phyloP scores from a whole-genome alignment of 2,113 vertebrate species.

The Chamaetylas fuelleborni region DNA sequence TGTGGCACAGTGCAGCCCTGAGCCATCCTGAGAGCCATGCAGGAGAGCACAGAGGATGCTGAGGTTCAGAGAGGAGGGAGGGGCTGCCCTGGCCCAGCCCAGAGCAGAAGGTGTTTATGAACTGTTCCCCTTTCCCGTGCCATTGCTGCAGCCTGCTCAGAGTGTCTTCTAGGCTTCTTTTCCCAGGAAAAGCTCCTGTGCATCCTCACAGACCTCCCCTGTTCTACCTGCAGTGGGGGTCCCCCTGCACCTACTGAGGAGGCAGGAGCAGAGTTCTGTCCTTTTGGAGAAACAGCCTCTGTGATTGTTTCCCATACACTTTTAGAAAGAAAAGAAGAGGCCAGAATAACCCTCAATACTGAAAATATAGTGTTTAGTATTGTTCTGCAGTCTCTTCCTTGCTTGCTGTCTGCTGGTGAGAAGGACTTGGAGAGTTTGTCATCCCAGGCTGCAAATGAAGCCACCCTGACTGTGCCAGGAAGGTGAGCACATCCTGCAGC shows the following conservation, averaged over 20 bases:
- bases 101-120: not conserved
- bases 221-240: not conserved
- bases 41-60: accelerated
- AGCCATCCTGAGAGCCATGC: not conserved
- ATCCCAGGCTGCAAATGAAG: not conserved
- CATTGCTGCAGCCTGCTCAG: not conserved
- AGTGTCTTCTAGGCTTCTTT: not conserved
- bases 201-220: not conserved
- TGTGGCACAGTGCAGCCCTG: not conserved
- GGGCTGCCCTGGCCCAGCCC: not conserved
- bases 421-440: accelerated
- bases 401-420: not conserved
- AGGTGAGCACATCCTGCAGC: not conserved
- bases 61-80: not conserved
- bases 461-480: not conserved
- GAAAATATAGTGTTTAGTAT: not conserved
- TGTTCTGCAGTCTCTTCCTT: not conserved
- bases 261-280: not conserved
- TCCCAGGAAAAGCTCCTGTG: not conserved
- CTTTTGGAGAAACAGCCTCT: not conserved
- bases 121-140: accelerated
- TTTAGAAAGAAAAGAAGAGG: not conserved
- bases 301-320: not conserved
- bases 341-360: not conserved
- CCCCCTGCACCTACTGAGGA: not conserved